Evolutionary conservation across 2,113 vertebrate genomes (phyloP).

Genomic region (Periophthalmus modestus): DNA sequence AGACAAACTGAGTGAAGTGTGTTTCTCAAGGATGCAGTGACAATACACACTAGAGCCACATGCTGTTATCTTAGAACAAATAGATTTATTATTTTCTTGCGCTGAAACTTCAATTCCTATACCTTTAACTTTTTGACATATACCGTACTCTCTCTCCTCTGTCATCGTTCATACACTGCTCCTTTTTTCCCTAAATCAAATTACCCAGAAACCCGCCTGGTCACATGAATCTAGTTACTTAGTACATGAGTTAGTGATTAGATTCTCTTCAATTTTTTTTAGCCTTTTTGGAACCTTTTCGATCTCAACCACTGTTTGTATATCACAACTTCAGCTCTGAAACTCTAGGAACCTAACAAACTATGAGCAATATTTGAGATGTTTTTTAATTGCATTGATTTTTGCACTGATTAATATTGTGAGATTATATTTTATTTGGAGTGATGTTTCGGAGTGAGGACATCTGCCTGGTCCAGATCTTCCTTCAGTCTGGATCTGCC

Average conservation of each 20-base stretch:
- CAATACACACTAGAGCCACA: not conserved
- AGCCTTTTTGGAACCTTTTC: not conserved
- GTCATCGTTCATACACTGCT: not conserved
- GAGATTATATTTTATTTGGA: slow-evolving; percentile 74
- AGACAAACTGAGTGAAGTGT: too few relatives aligned
- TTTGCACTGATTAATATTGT: not conserved
- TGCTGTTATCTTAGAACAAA: not conserved
- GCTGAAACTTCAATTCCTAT: not conserved
- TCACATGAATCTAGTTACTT: not conserved
- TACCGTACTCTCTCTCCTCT: not conserved
- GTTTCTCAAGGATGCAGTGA: too few relatives aligned
- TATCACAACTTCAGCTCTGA: not conserved
- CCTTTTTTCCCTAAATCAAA: not conserved
- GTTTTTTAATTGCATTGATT: not conserved
- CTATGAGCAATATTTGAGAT: not conserved
- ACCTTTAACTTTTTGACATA: not conserved
- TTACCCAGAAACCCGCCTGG: not conserved
- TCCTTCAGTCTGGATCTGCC: slow-evolving; percentile 92
- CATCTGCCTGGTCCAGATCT: slow-evolving; percentile 94
- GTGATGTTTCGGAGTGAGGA: slow-evolving; percentile 93
- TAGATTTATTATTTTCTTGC: not conserved
- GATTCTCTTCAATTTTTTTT: not conserved
- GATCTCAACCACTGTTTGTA: not conserved
- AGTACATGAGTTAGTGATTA: not conserved
- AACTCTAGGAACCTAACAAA: not conserved